Conservation (phyloP, 2,888 invertebrate species). For the Oscheius sp. region DNA sequence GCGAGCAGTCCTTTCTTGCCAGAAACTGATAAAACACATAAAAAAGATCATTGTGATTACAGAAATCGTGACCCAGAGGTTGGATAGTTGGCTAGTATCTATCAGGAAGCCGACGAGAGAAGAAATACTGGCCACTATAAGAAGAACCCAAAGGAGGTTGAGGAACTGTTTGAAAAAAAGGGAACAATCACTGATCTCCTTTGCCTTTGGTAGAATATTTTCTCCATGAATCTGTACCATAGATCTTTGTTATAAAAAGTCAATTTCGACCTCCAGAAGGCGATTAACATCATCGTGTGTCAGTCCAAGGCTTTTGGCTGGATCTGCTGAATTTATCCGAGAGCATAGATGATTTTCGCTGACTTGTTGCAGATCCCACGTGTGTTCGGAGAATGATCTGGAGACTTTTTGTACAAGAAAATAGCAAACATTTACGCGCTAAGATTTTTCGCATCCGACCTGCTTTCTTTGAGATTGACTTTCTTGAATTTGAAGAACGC, state of each 20-base stretch:
- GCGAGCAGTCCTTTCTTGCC: constrained; percentile 69
- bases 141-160: constrained; percentile 51
- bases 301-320: constrained; percentile 2
- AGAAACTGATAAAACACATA: constrained; percentile 68
- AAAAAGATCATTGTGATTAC: constrained; percentile 60
- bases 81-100: not conserved
- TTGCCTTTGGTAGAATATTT: constrained; percentile 51
- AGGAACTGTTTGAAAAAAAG: constrained; percentile 54
- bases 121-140: constrained; percentile 38
- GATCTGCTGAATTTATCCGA: constrained; percentile 2
- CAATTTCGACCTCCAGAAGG: constrained; percentile 31
- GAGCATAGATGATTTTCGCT: constrained; percentile 25
- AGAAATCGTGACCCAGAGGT: constrained; percentile 22
- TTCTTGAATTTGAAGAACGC: not conserved
- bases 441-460: constrained; percentile 6
- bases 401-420: not conserved
- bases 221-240: constrained; percentile 45
- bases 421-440: not conserved
- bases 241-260: not conserved
- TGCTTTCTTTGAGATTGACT: constrained; percentile 9
- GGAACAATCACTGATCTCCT: constrained; percentile 51
- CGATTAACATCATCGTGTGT: constrained; percentile 15
- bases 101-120: constrained; percentile 6
- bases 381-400: constrained; percentile 44
- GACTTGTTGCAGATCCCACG: constrained; percentile 39